Evolutionary conservation across 2,888 invertebrate species (phyloP).

Genomic region (Diabrotica balteata): DNA sequence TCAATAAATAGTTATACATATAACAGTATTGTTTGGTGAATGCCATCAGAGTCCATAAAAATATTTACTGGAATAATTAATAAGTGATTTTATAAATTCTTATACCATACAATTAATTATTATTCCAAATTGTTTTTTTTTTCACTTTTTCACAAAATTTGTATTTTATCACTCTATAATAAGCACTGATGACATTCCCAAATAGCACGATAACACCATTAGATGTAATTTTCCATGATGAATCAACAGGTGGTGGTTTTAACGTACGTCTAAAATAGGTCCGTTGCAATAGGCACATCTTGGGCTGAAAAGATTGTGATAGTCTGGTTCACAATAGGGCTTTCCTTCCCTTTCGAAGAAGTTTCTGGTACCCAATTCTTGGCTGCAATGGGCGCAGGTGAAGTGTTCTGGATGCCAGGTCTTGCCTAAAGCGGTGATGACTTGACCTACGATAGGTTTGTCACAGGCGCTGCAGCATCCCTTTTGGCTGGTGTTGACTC

Average conservation of each 20-base stretch:
- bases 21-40: too few species aligned
- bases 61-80: constrained; percentile 8
- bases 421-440: constrained; percentile 95
- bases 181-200: constrained; percentile 11
- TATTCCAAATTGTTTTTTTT: too few species aligned
- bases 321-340: constrained; percentile 98
- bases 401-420: constrained; percentile 99
- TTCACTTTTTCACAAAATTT: background rate
- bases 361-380: constrained; percentile 95
- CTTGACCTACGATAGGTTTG: constrained; percentile 98
- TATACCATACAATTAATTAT: too few species aligned
- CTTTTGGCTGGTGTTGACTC: constrained; percentile 97
- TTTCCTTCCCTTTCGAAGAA: constrained; percentile 97
- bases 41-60: background rate
- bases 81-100: too few species aligned
- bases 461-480: constrained; percentile 99
- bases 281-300: constrained; percentile 99
- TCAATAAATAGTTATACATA: too few species aligned
- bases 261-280: constrained; percentile 91
- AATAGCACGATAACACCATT: background rate
- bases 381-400: constrained; percentile 95
- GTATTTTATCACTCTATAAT: constrained; percentile 2
- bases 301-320: constrained; percentile 98
- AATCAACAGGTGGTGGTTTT: constrained; percentile 9
- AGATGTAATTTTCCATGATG: background rate